phyloP scores from a whole-genome alignment of 2,888 invertebrate genomes.

The Limnephilus marmoratus region DNA sequence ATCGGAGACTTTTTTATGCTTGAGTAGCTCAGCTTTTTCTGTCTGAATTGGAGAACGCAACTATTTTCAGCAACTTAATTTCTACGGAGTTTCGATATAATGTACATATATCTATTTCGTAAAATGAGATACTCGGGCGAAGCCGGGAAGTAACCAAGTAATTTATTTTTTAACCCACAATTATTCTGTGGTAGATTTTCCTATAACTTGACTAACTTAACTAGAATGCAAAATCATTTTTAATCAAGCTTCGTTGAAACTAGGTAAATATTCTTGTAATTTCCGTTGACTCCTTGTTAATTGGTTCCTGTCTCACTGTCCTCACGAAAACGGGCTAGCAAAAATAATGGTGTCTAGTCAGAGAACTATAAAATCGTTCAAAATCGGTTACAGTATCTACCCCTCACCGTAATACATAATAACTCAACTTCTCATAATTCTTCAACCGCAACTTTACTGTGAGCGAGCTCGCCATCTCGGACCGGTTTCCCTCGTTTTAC shows the following conservation, averaged over 20 bases:
- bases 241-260: not conserved
- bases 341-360: not conserved
- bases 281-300: not conserved
- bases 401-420: not conserved
- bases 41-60: too few relatives aligned
- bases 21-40: too few relatives aligned
- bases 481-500: constrained; percentile 52
- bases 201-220: too few relatives aligned
- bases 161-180: too few relatives aligned
- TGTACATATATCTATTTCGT: too few relatives aligned
- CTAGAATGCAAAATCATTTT: too few relatives aligned
- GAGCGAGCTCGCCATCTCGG: constrained; percentile 7
- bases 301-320: not conserved
- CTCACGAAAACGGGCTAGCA: not conserved
- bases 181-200: too few relatives aligned
- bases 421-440: not conserved
- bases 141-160: too few relatives aligned
- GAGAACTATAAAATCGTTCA: not conserved
- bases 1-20: too few relatives aligned
- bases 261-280: not conserved
- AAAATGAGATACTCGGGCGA: too few relatives aligned
- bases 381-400: constrained; percentile 2
- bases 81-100: too few relatives aligned
- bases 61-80: too few relatives aligned
- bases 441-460: not conserved